Base-by-base conservation (phyloP, 2,888 invertebrate species). In the Priocnemis perturbator region DNA sequence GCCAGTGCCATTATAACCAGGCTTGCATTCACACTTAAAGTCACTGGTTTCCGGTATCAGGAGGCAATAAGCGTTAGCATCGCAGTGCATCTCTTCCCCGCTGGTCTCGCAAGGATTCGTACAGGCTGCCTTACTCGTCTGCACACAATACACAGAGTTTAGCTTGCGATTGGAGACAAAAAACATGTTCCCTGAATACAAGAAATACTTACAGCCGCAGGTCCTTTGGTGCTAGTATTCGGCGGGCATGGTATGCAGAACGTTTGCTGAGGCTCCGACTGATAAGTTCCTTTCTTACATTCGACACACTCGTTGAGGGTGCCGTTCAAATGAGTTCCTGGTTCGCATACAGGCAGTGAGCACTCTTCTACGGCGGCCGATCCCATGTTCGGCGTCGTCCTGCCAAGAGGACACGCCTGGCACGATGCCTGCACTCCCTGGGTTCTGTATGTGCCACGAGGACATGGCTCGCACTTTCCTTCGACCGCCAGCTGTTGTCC, bases 381-480 rank as follows among this genome's bases (percentile, higher is more conserved):
- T 56, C 97, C 97, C 61, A 93, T 91, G 76, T 94, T 94, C 0
- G 96, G 95, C 0, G 98, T 98, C 2, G 98, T 98, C 76, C 96
- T 93, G 47, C 97, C 97, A 7, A 95, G 89, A 0, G 98, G 98
- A 89, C 98, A 98, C 9, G 93, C 91, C 7, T 94, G 93, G 85
- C 99, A 99, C 0, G 96, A 94, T 0, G 97, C 95, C 79, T 97
- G 96, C 0, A 96, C 93, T 1, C 97, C 97, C 86, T 95, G 95
- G 0, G 95, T 93, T 44, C 98, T 92, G 90, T 94, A 97, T 0
- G 95, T 95, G 59, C 97, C 98, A 59, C 95, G 91, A 0, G 97
- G 97, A 85, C 98, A 98, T 2, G 96, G 94, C 86, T 97, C 97
- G 87, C 98, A 98, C 59, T 95, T 95, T 2, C 98, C 98, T 83